A percentile compares a stretch with the other conserved stretches of the same genome.
Evolutionary conservation across 2,113 vertebrate species (phyloP).

Genomic region (Pseudolaguvia tuberculata): DNA sequence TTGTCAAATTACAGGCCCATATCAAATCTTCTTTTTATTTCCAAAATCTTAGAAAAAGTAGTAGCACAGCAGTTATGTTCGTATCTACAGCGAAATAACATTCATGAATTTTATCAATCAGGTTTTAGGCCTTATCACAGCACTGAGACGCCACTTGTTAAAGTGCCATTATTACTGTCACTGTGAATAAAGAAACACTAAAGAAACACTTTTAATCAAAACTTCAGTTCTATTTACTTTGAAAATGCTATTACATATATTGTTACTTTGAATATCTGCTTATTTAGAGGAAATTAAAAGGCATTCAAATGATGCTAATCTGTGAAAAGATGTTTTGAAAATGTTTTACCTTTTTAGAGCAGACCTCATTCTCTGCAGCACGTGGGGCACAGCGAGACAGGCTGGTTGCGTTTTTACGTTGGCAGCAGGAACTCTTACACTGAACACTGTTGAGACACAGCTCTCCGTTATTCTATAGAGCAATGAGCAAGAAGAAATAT

Average conservation of each 20-base stretch:
- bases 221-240: background rate
- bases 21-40: too few relatives aligned
- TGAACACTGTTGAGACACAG: slow-evolving; percentile 69
- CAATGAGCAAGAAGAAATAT: background rate
- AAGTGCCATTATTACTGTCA: too few relatives aligned
- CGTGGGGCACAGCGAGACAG: slow-evolving; percentile 62
- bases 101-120: too few relatives aligned
- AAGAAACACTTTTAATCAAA: background rate
- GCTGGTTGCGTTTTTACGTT: background rate
- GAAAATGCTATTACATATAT: background rate
- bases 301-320: background rate
- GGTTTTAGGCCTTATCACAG: too few relatives aligned
- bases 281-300: background rate
- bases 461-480: slow-evolving; percentile 62
- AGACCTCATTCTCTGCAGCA: slow-evolving; percentile 64
- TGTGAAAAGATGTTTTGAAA: rapidly evolving
- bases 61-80: too few relatives aligned
- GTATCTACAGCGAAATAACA: too few relatives aligned
- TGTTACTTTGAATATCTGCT: background rate
- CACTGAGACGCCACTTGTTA: too few relatives aligned
- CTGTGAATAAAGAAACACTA: background rate
- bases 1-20: too few relatives aligned
- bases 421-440: slow-evolving; percentile 74
- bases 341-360: slow-evolving; percentile 68
- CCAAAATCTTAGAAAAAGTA: too few relatives aligned